A percentile compares a stretch with the other conserved stretches of the same genome.
phyloP scores from a whole-genome alignment of 2,888 invertebrate species.

The Apamea sordens region DNA sequence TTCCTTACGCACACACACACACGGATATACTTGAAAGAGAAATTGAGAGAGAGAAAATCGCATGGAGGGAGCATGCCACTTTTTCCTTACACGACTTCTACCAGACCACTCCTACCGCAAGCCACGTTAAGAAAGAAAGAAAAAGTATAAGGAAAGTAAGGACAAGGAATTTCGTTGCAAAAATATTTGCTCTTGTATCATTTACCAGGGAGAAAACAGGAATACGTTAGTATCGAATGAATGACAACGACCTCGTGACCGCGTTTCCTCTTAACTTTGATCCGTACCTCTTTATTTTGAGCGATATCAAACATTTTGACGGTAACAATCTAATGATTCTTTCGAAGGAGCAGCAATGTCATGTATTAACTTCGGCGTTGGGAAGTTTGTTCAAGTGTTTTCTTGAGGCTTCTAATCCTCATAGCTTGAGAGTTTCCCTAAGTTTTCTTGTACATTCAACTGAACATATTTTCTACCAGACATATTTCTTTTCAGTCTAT shows the following conservation, averaged over 20 bases:
- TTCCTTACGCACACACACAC: too few relatives aligned
- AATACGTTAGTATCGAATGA: background rate
- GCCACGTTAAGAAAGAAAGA: too few relatives aligned
- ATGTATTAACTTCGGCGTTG: background rate
- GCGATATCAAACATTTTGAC: background rate
- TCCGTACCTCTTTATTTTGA: background rate
- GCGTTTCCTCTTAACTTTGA: background rate
- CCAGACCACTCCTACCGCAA: too few relatives aligned
- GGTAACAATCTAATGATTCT: background rate
- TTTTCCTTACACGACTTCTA: too few relatives aligned
- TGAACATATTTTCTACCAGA: background rate
- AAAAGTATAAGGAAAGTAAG: too few relatives aligned
- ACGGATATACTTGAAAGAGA: too few relatives aligned
- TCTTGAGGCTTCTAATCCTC: slow-evolving; percentile 19
- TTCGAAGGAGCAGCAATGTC: background rate
- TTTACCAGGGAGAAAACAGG: background rate
- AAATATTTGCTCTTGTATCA: background rate
- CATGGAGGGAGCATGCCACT: too few relatives aligned
- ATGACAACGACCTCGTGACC: background rate
- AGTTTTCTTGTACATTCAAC: background rate
- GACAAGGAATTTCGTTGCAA: too few relatives aligned
- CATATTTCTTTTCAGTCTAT: background rate
- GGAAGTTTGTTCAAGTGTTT: slow-evolving; percentile 9
- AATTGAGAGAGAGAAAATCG: too few relatives aligned
- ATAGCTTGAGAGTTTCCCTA: background rate